Evolutionary conservation across 2,888 invertebrate genomes (phyloP), one percentile per base, ranked within the genome.

Genomic region (Zaprionus obscuricornis): DNA sequence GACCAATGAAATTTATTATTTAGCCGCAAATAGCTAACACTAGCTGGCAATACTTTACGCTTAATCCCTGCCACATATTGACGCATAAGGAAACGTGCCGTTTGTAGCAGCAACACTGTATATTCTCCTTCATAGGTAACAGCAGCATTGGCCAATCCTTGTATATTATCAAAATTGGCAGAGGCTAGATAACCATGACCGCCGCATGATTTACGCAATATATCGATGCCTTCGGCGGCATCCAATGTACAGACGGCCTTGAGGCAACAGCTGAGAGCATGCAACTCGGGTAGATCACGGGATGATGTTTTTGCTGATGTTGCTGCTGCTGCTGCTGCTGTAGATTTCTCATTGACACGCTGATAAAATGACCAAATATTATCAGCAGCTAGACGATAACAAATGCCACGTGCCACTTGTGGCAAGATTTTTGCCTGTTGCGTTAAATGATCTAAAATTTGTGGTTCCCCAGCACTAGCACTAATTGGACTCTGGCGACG

Each of bases 111-210:
- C 84, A 98, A 92, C 29, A 98, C 98, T 0, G 98, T 98, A 90
- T 98, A 98, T 91, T 98, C 98, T 0, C 98, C 98, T 91, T 98
- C 98, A 88, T 98, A 98, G 2, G 98, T 98, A 88, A 95, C 95
- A 51, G 96, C 95, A 36, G 97, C 97, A 1, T 96, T 96, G 20
- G 94, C 94, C 59, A 94, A 91, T 0, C 95, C 95, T 89, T 97
- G 98, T 1, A 95, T 94, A 63, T 93, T 92, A 14, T 97, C 97
- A 71, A 98, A 91, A 89, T 95, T 96, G 68, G 97, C 95, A 13
- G 94, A 91, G 31, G 94, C 92, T 94, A 96, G 95, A 91, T 97
- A 98, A 2, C 98, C 98, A 90, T 98, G 98, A 0, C 98, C 98
- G 43, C 98, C 68, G 94, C 93, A 39, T 7, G 97, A 92, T 70